phyloP scores from a whole-genome alignment of 2,888 invertebrate genomes.

The Oithona nana region DNA sequence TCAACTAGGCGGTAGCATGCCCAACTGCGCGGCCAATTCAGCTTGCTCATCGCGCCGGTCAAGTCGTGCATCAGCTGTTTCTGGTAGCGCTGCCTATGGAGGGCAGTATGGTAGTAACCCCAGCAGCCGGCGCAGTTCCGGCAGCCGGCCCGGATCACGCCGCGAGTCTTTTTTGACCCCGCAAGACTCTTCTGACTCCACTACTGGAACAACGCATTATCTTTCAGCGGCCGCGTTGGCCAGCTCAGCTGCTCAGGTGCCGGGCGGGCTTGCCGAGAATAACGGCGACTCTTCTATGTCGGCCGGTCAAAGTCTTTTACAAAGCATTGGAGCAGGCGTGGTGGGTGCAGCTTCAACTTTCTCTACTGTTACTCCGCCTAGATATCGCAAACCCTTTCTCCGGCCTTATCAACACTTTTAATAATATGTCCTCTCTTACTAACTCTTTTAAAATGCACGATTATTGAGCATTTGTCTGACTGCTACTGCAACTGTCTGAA shows the following conservation, averaged over 20 bases:
- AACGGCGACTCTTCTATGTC: no score
- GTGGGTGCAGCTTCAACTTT: slow-evolving; percentile 16
- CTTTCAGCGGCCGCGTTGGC: neutral
- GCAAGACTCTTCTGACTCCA: neutral
- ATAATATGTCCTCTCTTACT: no score
- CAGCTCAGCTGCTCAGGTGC: neutral
- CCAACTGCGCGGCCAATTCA: slow-evolving; percentile 10
- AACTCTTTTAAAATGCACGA: no score
- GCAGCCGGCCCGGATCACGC: slow-evolving; percentile 6
- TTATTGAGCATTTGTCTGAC: no score
- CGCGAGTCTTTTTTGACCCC: neutral
- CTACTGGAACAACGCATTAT: neutral
- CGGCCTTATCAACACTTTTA: neutral
- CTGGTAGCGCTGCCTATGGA: neutral
- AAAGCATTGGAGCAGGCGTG: slow-evolving; percentile 11
- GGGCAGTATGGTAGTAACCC: neutral
- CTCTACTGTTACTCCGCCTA: slow-evolving; percentile 5
- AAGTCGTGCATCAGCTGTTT: slow-evolving; percentile 4
- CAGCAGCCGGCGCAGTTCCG: slow-evolving; percentile 4
- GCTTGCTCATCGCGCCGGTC: slow-evolving; percentile 13
- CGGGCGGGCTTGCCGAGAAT: no score
- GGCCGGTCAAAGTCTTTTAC: slow-evolving; percentile 1
- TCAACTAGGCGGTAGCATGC: slow-evolving; percentile 14
- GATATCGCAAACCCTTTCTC: slow-evolving; percentile 9
- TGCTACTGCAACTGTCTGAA: no score